A percentile compares a stretch with the other conserved stretches of the same genome.
Evolutionary conservation across 2,888 invertebrate genomes (phyloP).

Genomic region (Anodontia alba): DNA sequence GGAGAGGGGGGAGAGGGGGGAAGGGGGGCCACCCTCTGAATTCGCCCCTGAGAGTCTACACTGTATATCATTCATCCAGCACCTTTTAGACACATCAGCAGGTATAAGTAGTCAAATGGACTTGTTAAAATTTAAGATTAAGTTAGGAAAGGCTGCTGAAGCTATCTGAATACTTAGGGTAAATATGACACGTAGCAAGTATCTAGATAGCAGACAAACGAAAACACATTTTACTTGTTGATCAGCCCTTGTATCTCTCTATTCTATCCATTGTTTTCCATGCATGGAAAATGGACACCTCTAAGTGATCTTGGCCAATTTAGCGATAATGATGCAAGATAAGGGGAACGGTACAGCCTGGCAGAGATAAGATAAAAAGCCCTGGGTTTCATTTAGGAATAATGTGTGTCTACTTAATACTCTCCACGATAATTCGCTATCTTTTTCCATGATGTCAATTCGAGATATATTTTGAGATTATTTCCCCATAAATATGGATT

Average conservation of each 20-base stretch:
- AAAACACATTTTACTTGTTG: no score
- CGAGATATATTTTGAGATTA: slow-evolving; percentile 13
- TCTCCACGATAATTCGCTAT: slow-evolving; percentile 10
- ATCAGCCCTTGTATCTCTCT: not conserved
- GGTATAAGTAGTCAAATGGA: no score
- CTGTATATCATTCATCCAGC: no score
- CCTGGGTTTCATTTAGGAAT: slow-evolving; percentile 30
- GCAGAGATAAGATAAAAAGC: slow-evolving; percentile 56
- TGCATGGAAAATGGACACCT: slow-evolving; percentile 60
- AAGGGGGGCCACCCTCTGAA: no score
- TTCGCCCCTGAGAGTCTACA: no score
- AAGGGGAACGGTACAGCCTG: slow-evolving; percentile 46
- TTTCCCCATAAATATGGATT: slow-evolving; percentile 35
- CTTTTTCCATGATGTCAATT: slow-evolving; percentile 9
- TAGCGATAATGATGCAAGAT: slow-evolving; percentile 50
- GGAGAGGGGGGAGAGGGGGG: no score
- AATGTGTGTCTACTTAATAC: slow-evolving; percentile 17
- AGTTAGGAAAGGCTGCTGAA: no score
- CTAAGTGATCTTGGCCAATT: slow-evolving; percentile 62
- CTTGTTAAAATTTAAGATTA: no score
- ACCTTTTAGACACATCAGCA: no score
- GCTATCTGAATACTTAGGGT: no score
- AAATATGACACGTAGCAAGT: no score
- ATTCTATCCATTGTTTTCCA: slow-evolving; percentile 33
- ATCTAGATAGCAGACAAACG: no score